Base-by-base conservation (phyloP, 1,140 invertebrate species). In the Heliconius nattereri region DNA sequence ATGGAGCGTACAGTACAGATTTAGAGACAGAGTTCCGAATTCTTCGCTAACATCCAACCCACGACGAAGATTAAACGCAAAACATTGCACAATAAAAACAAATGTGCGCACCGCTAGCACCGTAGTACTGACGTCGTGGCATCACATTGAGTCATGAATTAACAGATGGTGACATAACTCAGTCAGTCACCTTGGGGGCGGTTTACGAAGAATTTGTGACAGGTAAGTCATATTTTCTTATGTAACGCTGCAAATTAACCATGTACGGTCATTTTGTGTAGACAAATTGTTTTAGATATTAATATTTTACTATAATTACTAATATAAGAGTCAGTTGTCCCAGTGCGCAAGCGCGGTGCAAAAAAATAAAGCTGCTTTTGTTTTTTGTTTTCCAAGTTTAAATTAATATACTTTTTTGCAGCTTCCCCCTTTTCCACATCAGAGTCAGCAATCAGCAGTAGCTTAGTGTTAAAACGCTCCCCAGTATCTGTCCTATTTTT, bases 101-200 rank as follows among this genome's bases (percentile, higher is more conserved):
- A 20, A 60, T 60, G 20, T 23, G 60, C 1, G 5, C 13, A 35
- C 32, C 6, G 32, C 0, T 35, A 35, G 32, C 32, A 60, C 57
- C 20, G 26, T 66, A 66, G 60, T 66, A 29, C 26, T 29, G 2
- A 26, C 26, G 60, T 13, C 57, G 57, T 23, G 20, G 2, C 60
- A 26, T 66, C 11, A 29, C 23, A 29, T 35, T 66, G 54, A 66
- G 11, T 66, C 29, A 37, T 60, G 32, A 75, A 66, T 40, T 19
- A 75, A 37, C 74, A 75, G 11, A 26, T 32, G 74, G 35, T 75
- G 74, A 75, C 74, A 75, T 60, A 66, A 75, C 54, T 32, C 19
- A 75, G 32, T 75, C 54, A 45, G 60, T 66, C 60, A 66, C 60
- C 60, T 66, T 66, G 60, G 23, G 60, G 20, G 23, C 60, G 60